Percentiles rank a stretch among this genome's conserved stretches.
These are phyloP conservation scores for Orbicella faveolata DNA, from an alignment of 64 coral and sea anemone genomes.

Conservation along the genomic window DNA sequence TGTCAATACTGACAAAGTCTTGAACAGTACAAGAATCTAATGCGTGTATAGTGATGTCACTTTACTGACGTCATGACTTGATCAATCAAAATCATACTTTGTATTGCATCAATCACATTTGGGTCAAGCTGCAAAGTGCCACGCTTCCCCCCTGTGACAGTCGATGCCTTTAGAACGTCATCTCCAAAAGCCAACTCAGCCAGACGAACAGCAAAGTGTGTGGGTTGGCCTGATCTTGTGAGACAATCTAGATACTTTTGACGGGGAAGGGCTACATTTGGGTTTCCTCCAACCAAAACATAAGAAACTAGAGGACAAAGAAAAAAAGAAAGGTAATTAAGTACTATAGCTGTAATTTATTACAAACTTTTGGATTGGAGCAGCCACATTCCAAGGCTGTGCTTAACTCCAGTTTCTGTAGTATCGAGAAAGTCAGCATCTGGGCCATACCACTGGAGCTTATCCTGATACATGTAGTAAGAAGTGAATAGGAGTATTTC, in stretches of 20 bases:
- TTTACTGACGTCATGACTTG: neutral
- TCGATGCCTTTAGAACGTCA: conserved; percentile 18
- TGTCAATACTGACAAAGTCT: too few species aligned
- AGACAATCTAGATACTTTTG: conserved; percentile 37
- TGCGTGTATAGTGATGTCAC: neutral
- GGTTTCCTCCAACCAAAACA: conserved; percentile 44
- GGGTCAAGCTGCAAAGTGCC: conserved; percentile 33
- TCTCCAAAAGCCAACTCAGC: conserved; percentile 45
- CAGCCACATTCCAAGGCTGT: too few species aligned
- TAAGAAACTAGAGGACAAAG: neutral
- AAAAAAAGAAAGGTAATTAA: neutral
- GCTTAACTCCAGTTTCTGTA: too few species aligned
- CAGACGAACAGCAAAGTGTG: conserved; percentile 34
- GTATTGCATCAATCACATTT: conserved; percentile 22
- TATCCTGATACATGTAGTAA: too few species aligned
- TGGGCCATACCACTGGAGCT: too few species aligned
- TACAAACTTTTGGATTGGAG: too few species aligned
- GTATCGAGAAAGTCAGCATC: too few species aligned
- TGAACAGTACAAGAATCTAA: neutral
- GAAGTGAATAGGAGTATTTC: too few species aligned
- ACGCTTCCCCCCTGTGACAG: conserved; percentile 30
- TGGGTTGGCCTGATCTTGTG: conserved; percentile 33
- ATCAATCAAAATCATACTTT: conserved; percentile 2
- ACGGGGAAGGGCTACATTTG: conserved; percentile 29
- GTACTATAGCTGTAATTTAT: too few species aligned